These are phyloP conservation scores for Desmophyllum pertusum DNA, from an alignment of 92 coral and sea anemone genomes.

Conservation along the genomic window DNA sequence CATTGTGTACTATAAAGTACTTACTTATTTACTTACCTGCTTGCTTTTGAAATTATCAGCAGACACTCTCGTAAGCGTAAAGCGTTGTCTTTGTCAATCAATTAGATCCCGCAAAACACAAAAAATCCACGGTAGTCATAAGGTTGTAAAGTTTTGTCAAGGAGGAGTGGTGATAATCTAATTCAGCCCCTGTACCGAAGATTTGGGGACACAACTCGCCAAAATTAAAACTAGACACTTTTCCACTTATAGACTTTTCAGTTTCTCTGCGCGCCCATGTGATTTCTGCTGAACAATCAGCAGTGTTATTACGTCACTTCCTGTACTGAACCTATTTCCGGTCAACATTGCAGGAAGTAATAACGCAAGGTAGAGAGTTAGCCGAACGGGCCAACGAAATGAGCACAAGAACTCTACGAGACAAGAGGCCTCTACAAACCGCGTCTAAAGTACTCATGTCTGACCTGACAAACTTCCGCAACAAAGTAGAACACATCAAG, in stretches of 20 bases:
- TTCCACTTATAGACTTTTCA: too few relatives aligned
- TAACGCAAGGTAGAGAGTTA: conserved; percentile 66
- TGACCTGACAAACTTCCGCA: conserved; percentile 62
- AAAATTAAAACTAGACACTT: too few relatives aligned
- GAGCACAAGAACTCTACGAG: conserved; percentile 52
- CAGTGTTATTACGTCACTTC: background rate
- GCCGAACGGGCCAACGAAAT: conserved; percentile 63
- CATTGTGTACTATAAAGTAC: background rate
- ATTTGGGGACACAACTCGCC: too few relatives aligned
- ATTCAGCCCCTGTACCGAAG: too few relatives aligned
- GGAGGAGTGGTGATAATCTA: too few relatives aligned
- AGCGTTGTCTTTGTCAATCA: too few relatives aligned
- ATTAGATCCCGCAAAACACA: too few relatives aligned
- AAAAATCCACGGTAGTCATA: too few relatives aligned
- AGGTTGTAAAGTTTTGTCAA: too few relatives aligned
- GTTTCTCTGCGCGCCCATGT: background rate
- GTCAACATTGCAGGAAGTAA: conserved; percentile 43
- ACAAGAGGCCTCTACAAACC: conserved; percentile 60
- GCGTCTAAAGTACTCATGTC: conserved; percentile 60
- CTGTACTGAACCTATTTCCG: background rate
- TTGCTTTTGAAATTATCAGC: too few relatives aligned
- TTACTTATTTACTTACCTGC: too few relatives aligned
- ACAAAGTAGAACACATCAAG: conserved; percentile 66
- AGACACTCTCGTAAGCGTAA: too few relatives aligned
- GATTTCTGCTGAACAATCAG: background rate